Evolutionary conservation across 2,888 invertebrate species (phyloP), one percentile per base, ranked within the genome.

Genomic region (Acleris emargana): DNA sequence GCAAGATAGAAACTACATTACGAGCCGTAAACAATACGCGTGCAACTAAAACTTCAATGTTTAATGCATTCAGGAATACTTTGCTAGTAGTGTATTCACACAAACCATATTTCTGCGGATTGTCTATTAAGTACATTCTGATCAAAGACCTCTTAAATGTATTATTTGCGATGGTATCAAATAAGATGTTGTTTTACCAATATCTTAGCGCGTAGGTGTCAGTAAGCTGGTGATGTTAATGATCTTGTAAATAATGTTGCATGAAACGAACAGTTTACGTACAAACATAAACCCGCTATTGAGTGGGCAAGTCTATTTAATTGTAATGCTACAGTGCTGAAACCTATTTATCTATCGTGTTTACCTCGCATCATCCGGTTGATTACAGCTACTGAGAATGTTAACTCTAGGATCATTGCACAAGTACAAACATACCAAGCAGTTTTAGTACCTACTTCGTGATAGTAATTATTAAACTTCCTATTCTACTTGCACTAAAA

Each of bases 41-140:
- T 55, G 58, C 43, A 62, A 59, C 17, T 62, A 58, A 16, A 58
- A 49, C 79, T 80, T 76, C 76, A 80, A 80, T 82, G 73, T 80
- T 80, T 77, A 79, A 82, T 80, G 76, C 77, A 79, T 79, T 74
- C 74, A 68, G 72, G 71, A 76, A 76, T 78, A 77, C 80, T 79
- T 79, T 79, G 80, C 78, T 79, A 73, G 16, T 22, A 7, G 13
- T 18, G 70, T 72, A 72, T 64, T 54, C 71, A 71, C 67, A 71
- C 64, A 67, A 62, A 22, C 62, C 68, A 68, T 59, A 71, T 67
- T 71, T 64, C 58, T 47, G 45, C n/a, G 45, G 38, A 61, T 51
- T 52, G 61, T 61, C 45, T 60, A 49, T 32, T 20, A 43, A 66
- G 52, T 47, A 53, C 18, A 64, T 38, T 45, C 22, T 52, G 43